Base-by-base conservation (phyloP, 2,888 invertebrate genomes). In the Tiphia femorata region DNA sequence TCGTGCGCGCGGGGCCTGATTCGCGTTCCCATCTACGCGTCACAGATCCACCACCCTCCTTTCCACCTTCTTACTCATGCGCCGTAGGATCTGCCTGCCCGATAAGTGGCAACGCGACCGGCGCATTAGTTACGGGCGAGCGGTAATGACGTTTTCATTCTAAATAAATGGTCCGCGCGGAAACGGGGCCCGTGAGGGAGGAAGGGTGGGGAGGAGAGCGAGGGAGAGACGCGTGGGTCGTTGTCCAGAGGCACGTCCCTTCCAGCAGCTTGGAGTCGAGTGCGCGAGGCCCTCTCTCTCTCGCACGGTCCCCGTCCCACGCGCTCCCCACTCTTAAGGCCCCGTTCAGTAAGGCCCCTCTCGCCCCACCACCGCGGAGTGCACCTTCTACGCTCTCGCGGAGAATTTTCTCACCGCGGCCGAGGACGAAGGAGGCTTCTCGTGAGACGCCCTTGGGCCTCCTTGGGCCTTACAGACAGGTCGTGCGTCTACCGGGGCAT, bases 121-220 rank as follows among this genome's bases (percentile, higher is more conserved):
- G 50, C 48, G 63, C 66, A 67, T 71, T 69, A 66, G 70, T 69
- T 64, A 66, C 63, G 59, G 50, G 43, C 58, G 60, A 30, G 48
- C 59, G 35, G 58, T 70, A 70, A 70, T 67, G 70, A 67, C 67
- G 67, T 70, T 70, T 70, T 70, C 71, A 67, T 71, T 72, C 60
- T 63, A 68, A 25, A 63, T 67, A 64, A 66, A 67, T 58, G 64
- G 52, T 56, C 56, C 57, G 54, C 60, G 58, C 50, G 54, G n/a
- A n/a, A 48, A 56, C 29, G 29, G 38, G 23, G 48, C 56, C 30
- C 14, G 27, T 21, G 33, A 30, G 40, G n/a, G 10, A 19, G 16
- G 29, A 19, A n/a, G 25, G 38, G 25, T 3, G n/a, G 46, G 10
- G 35, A 54, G n/a, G 29, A 8, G 12, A 20, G 43, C 23, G 42